These are phyloP conservation scores for Chelonus formosanus DNA, from an alignment of 2,888 invertebrate species.

Conservation along the genomic window DNA sequence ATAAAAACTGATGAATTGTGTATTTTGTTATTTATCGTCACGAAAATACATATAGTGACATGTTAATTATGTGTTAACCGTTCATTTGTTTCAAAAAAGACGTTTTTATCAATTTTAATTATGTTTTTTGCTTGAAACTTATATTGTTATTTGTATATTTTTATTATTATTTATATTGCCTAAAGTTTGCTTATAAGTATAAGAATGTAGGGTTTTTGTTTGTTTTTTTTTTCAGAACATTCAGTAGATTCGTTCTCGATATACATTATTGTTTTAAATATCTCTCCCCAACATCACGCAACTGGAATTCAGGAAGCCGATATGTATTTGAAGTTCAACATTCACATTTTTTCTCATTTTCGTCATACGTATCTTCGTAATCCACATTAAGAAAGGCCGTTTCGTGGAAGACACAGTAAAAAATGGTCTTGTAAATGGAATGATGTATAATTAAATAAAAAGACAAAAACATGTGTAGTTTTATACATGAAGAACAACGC, in stretches of 20 bases:
- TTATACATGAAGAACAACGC: slow-evolving; percentile 41
- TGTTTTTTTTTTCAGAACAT: slow-evolving; percentile 38
- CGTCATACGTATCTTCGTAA: slow-evolving; percentile 38
- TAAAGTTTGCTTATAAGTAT: slow-evolving; percentile 42
- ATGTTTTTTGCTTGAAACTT: slow-evolving; percentile 30
- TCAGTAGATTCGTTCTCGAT: slow-evolving; percentile 41
- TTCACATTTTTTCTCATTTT: slow-evolving; percentile 33
- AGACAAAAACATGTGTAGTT: slow-evolving; percentile 20
- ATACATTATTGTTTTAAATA: slow-evolving; percentile 26
- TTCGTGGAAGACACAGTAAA: slow-evolving; percentile 49
- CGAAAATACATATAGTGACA: slow-evolving; percentile 41
- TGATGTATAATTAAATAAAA: slow-evolving; percentile 35
- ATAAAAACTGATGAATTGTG: slow-evolving; percentile 41
- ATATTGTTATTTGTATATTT: slow-evolving; percentile 42
- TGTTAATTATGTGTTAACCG: slow-evolving; percentile 33
- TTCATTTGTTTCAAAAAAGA: slow-evolving; percentile 21
- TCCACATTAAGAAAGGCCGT: slow-evolving; percentile 48
- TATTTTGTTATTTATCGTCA: slow-evolving; percentile 34
- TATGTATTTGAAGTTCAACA: slow-evolving; percentile 35
- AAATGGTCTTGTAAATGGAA: slow-evolving; percentile 46
- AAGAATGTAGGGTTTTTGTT: slow-evolving; percentile 40
- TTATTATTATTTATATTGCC: slow-evolving; percentile 27
- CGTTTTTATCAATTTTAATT: slow-evolving; percentile 26
- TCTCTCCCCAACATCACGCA: background rate
- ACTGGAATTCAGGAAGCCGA: slow-evolving; percentile 27